Base-by-base conservation (phyloP, 2,888 invertebrate species). In the Tinea semifulvella region DNA sequence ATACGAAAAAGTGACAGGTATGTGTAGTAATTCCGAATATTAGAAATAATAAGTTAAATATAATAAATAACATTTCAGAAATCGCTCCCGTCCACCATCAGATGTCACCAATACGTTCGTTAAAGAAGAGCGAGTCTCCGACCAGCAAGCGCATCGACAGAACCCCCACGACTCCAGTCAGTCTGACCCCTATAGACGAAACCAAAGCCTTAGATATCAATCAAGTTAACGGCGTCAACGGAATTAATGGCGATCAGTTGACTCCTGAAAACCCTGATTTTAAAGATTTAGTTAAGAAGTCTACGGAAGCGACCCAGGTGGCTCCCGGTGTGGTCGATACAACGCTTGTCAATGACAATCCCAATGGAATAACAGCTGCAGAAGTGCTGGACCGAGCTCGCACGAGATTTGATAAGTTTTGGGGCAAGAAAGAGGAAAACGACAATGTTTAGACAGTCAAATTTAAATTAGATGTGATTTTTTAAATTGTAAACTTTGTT, bases 381-480 rank as follows among this genome's bases (percentile, higher is more conserved):
- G 91, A 91, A 62, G 90, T 91, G 49, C 79, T 92, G 52, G 91
- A 92, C 64, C 87, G 88, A 65, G 92, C 92, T 56, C 88, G 91
- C 56, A 89, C 88, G 67, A 88, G 91, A 56, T 92, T 92, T 64
- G 92, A 92, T 70, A 88, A 90, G 61, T 92, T 92, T 70, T 92
- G 92, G 92, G 89, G 90, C 52, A 88, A 88, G 58, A 85, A 81
- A 56, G 86, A 85, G 56, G 85, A 85, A 55, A 43, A 43, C 19
- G 84, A 36, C 10, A 18, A 18, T 10, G 17, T 18, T 18, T 18
- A 36, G 18, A 16, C 36, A 22, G 8, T 22, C 8, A 14, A 18
- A 18, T 16, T 18, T 18, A 16, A 36, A 16, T 36, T 18, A 36
- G 36, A 18, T 17, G 17, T 10, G 17, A 14, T 18, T 8, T 18